phyloP scores from a whole-genome alignment of 1,140 invertebrate genomes.

The Rhagoletis pomonella region DNA sequence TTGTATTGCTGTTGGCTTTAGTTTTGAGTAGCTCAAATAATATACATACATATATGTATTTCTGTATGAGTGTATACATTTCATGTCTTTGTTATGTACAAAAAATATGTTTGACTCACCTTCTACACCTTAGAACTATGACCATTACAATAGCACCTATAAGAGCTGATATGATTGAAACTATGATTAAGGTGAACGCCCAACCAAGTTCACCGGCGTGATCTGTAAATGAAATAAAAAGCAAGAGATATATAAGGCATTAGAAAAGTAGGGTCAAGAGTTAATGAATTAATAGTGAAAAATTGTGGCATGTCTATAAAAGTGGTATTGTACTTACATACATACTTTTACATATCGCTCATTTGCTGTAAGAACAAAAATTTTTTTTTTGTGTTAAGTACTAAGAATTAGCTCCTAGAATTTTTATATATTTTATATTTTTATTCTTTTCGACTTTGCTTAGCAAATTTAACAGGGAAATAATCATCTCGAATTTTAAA shows the following conservation, averaged over 20 bases:
- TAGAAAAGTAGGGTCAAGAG: not conserved
- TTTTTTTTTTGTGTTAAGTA: too few relatives aligned
- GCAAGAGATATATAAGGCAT: not conserved
- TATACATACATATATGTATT: not conserved
- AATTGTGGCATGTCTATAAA: not conserved
- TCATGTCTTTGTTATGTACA: not conserved
- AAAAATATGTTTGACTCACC: conserved; percentile 68
- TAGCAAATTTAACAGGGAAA: too few relatives aligned
- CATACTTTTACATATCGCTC: too few relatives aligned
- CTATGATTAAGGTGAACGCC: conserved; percentile 76
- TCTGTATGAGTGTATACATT: not conserved
- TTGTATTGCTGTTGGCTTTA: not conserved
- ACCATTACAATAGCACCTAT: conserved; percentile 77
- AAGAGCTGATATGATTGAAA: conserved; percentile 76
- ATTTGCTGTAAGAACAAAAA: too few relatives aligned
- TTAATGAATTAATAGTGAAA: conserved; percentile 1
- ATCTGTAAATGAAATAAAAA: conserved; percentile 71
- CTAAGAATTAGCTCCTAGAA: too few relatives aligned
- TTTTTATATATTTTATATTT: too few relatives aligned
- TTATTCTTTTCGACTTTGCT: too few relatives aligned
- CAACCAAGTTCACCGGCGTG: conserved; percentile 75
- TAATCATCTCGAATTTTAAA: too few relatives aligned
- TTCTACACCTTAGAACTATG: conserved; percentile 76
- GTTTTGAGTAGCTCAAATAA: not conserved
- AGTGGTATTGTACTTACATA: too few relatives aligned